These are phyloP conservation scores for Autographa gamma DNA, from an alignment of 2,888 invertebrate genomes.

Conservation along the genomic window DNA sequence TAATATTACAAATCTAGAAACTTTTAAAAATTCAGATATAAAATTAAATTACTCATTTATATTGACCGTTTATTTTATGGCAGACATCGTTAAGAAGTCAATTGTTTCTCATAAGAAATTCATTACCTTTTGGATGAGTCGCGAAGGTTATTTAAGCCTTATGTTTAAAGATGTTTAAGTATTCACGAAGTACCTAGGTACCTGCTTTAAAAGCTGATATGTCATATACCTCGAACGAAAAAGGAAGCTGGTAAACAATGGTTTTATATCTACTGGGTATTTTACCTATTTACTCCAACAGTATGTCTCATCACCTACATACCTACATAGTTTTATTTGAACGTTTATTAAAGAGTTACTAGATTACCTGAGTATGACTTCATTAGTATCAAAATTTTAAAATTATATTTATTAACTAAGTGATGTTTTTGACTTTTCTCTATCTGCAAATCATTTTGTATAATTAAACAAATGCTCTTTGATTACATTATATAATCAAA, in stretches of 20 bases:
- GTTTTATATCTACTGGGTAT: background rate
- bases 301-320: too few relatives aligned
- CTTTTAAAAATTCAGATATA: background rate
- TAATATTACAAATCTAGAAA: background rate
- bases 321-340: too few relatives aligned
- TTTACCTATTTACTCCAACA: too few relatives aligned
- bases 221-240: conserved; percentile 1
- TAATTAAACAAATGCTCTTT: too few relatives aligned
- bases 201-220: background rate
- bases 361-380: too few relatives aligned
- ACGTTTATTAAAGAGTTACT: too few relatives aligned
- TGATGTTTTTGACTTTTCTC: too few relatives aligned
- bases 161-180: background rate
- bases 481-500: too few relatives aligned
- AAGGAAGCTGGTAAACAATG: conserved; percentile 1
- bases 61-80: background rate
- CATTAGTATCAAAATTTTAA: too few relatives aligned
- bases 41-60: background rate
- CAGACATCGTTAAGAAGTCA: background rate
- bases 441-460: too few relatives aligned
- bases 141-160: background rate
- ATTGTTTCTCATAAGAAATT: conserved; percentile 3
- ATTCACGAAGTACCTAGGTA: background rate
- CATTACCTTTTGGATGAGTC: background rate
- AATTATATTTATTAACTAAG: too few relatives aligned